Evolutionary conservation across 2,888 invertebrate species (phyloP).

Genomic region (Alloplasta piceator): DNA sequence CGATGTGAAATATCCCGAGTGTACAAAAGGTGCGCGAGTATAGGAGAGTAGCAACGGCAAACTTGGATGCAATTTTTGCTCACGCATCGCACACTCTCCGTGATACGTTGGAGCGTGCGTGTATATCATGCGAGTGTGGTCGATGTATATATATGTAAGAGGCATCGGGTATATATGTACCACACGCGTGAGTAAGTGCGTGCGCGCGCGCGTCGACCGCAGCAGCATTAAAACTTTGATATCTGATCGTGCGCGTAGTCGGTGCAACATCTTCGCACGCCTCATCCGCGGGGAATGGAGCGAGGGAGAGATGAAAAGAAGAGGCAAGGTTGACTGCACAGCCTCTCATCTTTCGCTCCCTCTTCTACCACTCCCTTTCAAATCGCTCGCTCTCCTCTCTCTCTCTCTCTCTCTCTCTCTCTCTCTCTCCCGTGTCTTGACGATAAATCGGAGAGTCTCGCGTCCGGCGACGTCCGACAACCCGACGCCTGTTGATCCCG

Average conservation of each 20-base stretch:
- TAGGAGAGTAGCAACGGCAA: conserved; percentile 30
- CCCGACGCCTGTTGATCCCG: conserved; percentile 77
- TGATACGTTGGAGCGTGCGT: conserved; percentile 19
- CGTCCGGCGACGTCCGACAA: conserved; percentile 69
- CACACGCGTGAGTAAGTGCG: conserved; percentile 54
- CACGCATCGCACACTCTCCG: conserved; percentile 51
- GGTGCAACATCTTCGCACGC: conserved; percentile 65
- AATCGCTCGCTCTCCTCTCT: conserved; percentile 23
- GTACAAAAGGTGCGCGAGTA: conserved; percentile 32
- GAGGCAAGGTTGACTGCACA: conserved; percentile 38
- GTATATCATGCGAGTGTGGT: not conserved
- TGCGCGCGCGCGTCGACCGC: conserved; percentile 61
- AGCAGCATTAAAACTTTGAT: conserved; percentile 62
- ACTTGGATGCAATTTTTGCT: conserved; percentile 53
- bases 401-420: conserved; percentile 29
- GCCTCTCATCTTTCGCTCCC: conserved; percentile 60
- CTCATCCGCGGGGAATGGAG: conserved; percentile 29
- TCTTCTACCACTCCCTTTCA: conserved; percentile 6
- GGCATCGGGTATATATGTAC: conserved; percentile 35
- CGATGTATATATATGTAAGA: not conserved
- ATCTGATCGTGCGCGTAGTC: conserved; percentile 65
- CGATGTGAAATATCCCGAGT: conserved; percentile 60
- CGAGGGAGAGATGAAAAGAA: conserved; percentile 11
- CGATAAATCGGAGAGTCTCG: conserved; percentile 68
- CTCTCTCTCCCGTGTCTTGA: conserved; percentile 41